A percentile compares a stretch with the other conserved stretches of the same genome.
Conservation (phyloP, 2,888 invertebrate species). For the Mechanitis messenoides region DNA sequence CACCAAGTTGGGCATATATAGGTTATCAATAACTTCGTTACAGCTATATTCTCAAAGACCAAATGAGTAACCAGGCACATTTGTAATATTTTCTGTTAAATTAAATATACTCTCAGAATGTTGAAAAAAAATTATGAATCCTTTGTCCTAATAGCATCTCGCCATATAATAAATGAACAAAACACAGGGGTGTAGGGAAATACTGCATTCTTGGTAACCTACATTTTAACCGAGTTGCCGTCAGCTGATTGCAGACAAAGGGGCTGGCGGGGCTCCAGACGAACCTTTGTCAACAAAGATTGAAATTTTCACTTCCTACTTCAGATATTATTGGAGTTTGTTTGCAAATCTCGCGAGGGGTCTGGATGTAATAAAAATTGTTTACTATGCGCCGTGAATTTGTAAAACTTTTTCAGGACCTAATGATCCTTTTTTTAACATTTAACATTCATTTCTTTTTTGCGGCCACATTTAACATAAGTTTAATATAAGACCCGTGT, state of each 20-base stretch:
- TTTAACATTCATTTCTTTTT: neutral
- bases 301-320: constrained; percentile 39
- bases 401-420: neutral
- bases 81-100: no score
- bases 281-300: constrained; percentile 40
- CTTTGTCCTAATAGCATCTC: no score
- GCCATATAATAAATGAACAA: neutral
- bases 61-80: no score
- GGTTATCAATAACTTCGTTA: neutral
- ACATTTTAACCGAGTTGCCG: constrained; percentile 35
- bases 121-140: no score
- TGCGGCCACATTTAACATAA: neutral
- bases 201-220: constrained; percentile 19
- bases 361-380: constrained; percentile 15
- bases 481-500: neutral
- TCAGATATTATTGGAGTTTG: constrained; percentile 38
- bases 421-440: no score
- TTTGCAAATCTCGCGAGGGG: constrained; percentile 20
- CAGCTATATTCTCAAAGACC: no score
- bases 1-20: neutral
- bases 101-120: no score
- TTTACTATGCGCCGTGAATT: constrained; percentile 10
- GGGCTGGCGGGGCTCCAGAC: constrained; percentile 40
- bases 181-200: constrained; percentile 7
- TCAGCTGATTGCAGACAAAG: constrained; percentile 40